phyloP scores from a whole-genome alignment of 1,140 invertebrate species.

The Zaprionus vittiger region DNA sequence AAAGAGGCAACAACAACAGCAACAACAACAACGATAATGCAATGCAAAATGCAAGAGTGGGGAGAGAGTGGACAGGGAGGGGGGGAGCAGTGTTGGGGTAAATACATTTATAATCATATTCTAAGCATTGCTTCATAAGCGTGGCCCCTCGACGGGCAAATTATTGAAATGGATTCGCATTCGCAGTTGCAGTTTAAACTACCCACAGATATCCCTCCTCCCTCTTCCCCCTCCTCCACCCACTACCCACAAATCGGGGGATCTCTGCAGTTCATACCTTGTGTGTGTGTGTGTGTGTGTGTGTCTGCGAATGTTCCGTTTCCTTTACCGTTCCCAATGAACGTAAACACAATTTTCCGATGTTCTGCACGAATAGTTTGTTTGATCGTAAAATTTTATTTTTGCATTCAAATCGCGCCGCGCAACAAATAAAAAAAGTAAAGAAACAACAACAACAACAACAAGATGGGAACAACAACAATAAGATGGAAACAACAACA shows the following conservation, averaged over 20 bases:
- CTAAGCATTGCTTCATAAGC: conserved; percentile 62
- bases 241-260: too few species aligned
- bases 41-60: conserved; percentile 46
- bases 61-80: conserved; percentile 1
- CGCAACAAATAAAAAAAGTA: conserved; percentile 52
- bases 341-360: conserved; percentile 79
- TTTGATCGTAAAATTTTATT: conserved; percentile 82
- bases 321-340: conserved; percentile 56
- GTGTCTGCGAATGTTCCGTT: conserved; percentile 33
- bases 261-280: neutral
- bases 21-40: conserved; percentile 64
- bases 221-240: neutral
- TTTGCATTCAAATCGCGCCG: conserved; percentile 75
- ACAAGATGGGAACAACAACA: neutral
- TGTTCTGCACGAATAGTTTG: conserved; percentile 82
- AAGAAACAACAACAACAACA: neutral
- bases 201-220: neutral
- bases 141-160: conserved; percentile 70
- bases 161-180: conserved; percentile 81
- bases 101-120: conserved; percentile 78
- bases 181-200: conserved; percentile 20
- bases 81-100: conserved; percentile 6
- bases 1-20: conserved; percentile 47
- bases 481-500: neutral
- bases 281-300: neutral